These are phyloP conservation scores for Pteropus alecto DNA, from an alignment of 2,113 vertebrate genomes.

Conservation along the genomic window DNA sequence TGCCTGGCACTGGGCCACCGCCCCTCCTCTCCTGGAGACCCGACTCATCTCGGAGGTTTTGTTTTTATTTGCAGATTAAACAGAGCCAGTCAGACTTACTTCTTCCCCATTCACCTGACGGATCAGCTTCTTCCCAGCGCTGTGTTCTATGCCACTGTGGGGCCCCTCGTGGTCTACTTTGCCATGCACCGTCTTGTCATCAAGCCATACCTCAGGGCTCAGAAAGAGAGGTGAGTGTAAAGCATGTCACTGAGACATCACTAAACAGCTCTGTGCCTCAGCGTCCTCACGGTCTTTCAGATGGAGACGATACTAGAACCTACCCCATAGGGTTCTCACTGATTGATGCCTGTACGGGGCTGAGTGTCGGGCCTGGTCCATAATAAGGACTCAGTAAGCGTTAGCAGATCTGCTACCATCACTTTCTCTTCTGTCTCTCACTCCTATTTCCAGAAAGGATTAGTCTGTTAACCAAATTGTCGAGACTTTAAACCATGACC, in stretches of 20 bases:
- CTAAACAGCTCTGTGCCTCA: fast-evolving
- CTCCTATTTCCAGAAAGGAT: not conserved
- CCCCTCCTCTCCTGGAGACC: too few relatives aligned
- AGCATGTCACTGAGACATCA: fast-evolving
- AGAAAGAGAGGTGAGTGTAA: constrained; percentile 94
- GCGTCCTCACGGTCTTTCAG: too few relatives aligned
- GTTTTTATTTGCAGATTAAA: constrained; percentile 87
- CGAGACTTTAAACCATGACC: not conserved
- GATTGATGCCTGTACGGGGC: fast-evolving
- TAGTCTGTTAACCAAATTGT: not conserved
- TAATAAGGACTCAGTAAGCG: fast-evolving
- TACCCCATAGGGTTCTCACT: fast-evolving
- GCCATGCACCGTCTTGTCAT: constrained; percentile 95
- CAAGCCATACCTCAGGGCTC: constrained; percentile 93
- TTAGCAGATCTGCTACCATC: fast-evolving
- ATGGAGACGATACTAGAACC: fast-evolving
- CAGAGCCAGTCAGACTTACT: constrained; percentile 98
- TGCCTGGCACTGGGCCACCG: not conserved
- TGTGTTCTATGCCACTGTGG: constrained; percentile 96
- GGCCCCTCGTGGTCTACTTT: constrained; percentile 94
- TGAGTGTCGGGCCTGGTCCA: fast-evolving
- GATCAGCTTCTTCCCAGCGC: constrained; percentile 97
- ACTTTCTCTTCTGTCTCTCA: fast-evolving
- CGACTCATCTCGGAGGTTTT: not conserved
- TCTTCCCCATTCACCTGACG: constrained; percentile 97